These are phyloP conservation scores for Anarsia innoxiella DNA, from an alignment of 2,888 invertebrate species.

Conservation along the genomic window DNA sequence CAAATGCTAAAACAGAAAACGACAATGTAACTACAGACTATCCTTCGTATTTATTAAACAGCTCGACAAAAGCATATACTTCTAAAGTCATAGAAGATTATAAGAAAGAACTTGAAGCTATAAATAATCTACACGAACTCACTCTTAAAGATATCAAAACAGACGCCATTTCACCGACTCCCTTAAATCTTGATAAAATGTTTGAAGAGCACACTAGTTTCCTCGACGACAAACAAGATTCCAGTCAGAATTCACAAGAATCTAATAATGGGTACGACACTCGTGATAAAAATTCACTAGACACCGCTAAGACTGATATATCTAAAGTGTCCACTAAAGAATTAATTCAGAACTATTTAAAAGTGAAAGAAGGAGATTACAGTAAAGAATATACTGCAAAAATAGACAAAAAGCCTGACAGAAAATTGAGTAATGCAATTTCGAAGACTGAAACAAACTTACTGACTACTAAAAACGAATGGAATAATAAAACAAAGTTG, in stretches of 20 bases:
- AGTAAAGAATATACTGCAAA: slow-evolving; percentile 31
- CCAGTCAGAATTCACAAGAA: slow-evolving; percentile 27
- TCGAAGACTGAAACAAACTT: slow-evolving; percentile 33
- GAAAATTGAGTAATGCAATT: slow-evolving; percentile 34
- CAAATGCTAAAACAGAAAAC: slow-evolving; percentile 25
- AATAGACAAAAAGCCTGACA: slow-evolving; percentile 41
- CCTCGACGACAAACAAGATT: slow-evolving; percentile 33
- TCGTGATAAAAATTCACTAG: slow-evolving; percentile 30
- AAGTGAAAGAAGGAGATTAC: slow-evolving; percentile 60
- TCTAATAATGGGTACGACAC: slow-evolving; percentile 5
- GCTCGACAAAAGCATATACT: slow-evolving; percentile 65
- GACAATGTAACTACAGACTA: slow-evolving; percentile 45
- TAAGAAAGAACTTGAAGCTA: slow-evolving; percentile 66
- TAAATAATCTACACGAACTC: slow-evolving; percentile 62
- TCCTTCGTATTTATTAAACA: slow-evolving; percentile 61
- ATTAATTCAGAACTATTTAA: slow-evolving; percentile 62
- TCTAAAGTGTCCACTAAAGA: slow-evolving; percentile 64
- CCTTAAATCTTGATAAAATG: slow-evolving; percentile 60
- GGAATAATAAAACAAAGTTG: slow-evolving; percentile 46
- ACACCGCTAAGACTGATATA: slow-evolving; percentile 41
- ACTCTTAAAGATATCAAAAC: slow-evolving; percentile 67
- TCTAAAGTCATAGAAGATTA: slow-evolving; percentile 72
- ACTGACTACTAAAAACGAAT: slow-evolving; percentile 41
- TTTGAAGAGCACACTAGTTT: slow-evolving; percentile 46
- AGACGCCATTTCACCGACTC: slow-evolving; percentile 60